phyloP scores from a whole-genome alignment of 2,888 invertebrate species.

The Mongoloraphidia duomilia region DNA sequence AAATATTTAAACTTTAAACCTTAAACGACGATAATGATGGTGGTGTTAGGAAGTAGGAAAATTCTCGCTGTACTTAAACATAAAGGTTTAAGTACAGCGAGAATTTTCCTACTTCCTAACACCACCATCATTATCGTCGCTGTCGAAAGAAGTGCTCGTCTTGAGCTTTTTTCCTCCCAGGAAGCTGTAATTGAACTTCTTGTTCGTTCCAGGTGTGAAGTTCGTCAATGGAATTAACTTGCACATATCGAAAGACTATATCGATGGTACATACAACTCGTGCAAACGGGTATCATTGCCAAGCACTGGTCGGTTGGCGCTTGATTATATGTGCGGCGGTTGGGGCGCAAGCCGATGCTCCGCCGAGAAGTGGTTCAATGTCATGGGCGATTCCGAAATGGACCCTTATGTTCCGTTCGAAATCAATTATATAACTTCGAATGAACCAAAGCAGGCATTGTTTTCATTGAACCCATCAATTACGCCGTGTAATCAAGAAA shows the following conservation, averaged over 20 bases:
- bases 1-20: no score
- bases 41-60: no score
- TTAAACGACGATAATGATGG: no score
- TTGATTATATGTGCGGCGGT: constrained; percentile 73
- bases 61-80: no score
- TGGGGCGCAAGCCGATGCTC: constrained; percentile 59
- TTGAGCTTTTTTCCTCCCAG: no score
- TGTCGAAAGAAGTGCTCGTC: no score
- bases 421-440: constrained; percentile 47
- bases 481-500: constrained; percentile 48
- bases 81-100: no score
- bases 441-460: constrained; percentile 34
- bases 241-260: constrained; percentile 54
- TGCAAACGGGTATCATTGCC: constrained; percentile 72
- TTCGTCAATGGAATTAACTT: constrained; percentile 49
- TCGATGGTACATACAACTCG: constrained; percentile 61
- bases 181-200: not conserved
- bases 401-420: constrained; percentile 57
- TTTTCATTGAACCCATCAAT: constrained; percentile 42
- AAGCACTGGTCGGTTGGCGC: constrained; percentile 56
- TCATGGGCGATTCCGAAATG: constrained; percentile 44
- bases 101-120: no score
- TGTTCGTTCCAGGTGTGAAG: constrained; percentile 28
- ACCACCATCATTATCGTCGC: no score
- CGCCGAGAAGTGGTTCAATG: constrained; percentile 52